Evolutionary conservation across 1,140 invertebrate species (phyloP), one percentile per base, ranked within the genome.

Genomic region (Philotrypesis tridentata): DNA sequence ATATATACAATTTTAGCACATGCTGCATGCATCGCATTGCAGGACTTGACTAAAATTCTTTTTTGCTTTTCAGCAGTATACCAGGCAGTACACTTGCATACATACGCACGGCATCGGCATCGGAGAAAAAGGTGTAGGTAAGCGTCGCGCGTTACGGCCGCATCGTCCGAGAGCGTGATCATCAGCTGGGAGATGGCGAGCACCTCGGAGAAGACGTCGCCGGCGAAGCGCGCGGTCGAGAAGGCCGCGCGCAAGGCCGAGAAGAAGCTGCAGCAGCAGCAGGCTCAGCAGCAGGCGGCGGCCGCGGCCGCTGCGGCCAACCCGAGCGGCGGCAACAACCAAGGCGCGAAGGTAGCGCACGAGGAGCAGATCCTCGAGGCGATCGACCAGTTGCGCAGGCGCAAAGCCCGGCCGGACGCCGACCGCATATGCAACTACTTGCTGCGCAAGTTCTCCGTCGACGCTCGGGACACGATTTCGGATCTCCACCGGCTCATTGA

Each of bases 351-450:
- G 87, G 93, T 93, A 88, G 94, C 93, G 85, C 93, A 95, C 91
- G 94, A 94, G 90, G 93, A 95, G 84, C 93, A 94, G 87, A 97
- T 97, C 88, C 92, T 97, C 82, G 95, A 96, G 87, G 95, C 96
- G 84, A 97, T 97, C 87, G 96, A 97, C 92, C 95, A 96, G 89
- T 92, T 97, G 85, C 94, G 96, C 76, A 92, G 94, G 40, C 93
- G 96, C 86, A 97, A 97, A 93, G 96, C 96, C 48, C 93, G 96
- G 72, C 96, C 96, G 9, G 96, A 97, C 88, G 93, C 95, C 61
- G 94, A 96, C 87, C 94, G 96, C 82, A 97, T 97, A 88, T 96
- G 95, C 90, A 96, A 96, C 90, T 96, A 95, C 92, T 92, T 97
- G 84, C 92, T 95, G 83, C 93, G 95, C 82, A 94, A 95, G 87